Evolutionary conservation across 2,888 invertebrate genomes (phyloP).

Genomic region (Ptycholaimellus sp.): DNA sequence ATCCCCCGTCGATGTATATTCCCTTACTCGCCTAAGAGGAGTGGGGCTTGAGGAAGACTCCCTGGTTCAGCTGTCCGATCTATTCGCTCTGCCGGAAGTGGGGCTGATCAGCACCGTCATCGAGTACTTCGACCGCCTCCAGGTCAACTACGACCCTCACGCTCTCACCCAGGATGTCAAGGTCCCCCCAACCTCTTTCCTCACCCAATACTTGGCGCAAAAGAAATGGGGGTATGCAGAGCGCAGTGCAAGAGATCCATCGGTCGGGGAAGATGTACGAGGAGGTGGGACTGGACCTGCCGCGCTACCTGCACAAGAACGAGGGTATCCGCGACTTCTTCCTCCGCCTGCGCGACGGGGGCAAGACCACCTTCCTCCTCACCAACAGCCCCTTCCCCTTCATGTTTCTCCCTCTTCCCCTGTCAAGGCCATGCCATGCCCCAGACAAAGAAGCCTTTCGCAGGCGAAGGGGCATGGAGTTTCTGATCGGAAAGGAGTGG

Average conservation of each 20-base stretch:
- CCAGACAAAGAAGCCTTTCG: conserved; percentile 12
- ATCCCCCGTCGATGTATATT: no score
- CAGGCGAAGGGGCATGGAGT: conserved; percentile 71
- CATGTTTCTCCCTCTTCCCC: conserved; percentile 37
- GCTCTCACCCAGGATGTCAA: conserved; percentile 79
- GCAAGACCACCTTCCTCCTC: conserved; percentile 72
- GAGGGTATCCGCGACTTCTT: conserved; percentile 45
- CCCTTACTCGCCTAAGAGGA: no score
- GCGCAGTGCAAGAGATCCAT: conserved; percentile 11
- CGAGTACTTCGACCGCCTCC: conserved; percentile 64
- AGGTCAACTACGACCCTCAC: conserved; percentile 78
- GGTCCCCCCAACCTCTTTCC: conserved; percentile 33
- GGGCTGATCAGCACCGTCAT: conserved; percentile 71
- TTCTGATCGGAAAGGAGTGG: conserved; percentile 67
- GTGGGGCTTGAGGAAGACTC: no score
- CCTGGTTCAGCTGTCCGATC: conserved; percentile 82
- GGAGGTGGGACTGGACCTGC: conserved; percentile 9
- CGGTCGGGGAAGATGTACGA: conserved; percentile 15
- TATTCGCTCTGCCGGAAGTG: conserved; percentile 60
- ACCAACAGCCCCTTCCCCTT: conserved; percentile 89
- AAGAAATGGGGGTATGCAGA: conserved; percentile 8
- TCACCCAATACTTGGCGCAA: not conserved
- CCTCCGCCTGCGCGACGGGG: conserved; percentile 43
- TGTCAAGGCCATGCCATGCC: not conserved
- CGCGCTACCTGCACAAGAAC: conserved; percentile 18